phyloP scores from a whole-genome alignment of 2,888 invertebrate genomes.

The Oxyscelio sp. region DNA sequence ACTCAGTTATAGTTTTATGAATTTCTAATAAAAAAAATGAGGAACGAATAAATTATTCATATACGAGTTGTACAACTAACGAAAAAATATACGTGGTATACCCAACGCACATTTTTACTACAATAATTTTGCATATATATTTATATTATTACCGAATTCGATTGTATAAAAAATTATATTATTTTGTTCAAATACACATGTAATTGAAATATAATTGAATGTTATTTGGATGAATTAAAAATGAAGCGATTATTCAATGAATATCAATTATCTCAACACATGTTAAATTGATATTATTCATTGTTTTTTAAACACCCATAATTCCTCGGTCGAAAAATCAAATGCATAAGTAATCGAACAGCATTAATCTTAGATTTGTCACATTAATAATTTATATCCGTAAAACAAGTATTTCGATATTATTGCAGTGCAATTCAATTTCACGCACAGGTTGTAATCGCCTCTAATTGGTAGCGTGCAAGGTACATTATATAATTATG shows the following conservation, averaged over 20 bases:
- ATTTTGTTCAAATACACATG: too few species aligned
- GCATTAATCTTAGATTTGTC: neutral
- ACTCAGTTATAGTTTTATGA: constrained; percentile 20
- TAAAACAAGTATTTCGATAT: constrained; percentile 10
- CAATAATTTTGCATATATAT: neutral
- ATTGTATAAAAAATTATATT: too few species aligned
- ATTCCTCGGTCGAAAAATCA: neutral
- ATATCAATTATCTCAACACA: neutral
- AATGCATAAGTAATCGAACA: neutral
- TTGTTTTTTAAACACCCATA: neutral
- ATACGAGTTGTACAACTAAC: constrained; percentile 8
- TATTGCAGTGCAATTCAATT: constrained; percentile 28
- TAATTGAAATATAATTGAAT: neutral
- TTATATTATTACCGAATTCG: too few species aligned
- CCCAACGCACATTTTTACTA: neutral
- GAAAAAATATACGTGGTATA: constrained; percentile 17
- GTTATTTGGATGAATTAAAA: neutral
- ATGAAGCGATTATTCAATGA: neutral
- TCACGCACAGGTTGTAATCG: constrained; percentile 28
- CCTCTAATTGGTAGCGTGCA: constrained; percentile 24
- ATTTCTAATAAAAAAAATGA: constrained; percentile 18
- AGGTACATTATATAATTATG: constrained; percentile 14
- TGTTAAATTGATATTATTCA: neutral
- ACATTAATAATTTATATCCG: neutral
- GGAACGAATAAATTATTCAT: constrained; percentile 22